Conservation (phyloP, 2,888 invertebrate species). For the Callosobruchus maculatus region DNA sequence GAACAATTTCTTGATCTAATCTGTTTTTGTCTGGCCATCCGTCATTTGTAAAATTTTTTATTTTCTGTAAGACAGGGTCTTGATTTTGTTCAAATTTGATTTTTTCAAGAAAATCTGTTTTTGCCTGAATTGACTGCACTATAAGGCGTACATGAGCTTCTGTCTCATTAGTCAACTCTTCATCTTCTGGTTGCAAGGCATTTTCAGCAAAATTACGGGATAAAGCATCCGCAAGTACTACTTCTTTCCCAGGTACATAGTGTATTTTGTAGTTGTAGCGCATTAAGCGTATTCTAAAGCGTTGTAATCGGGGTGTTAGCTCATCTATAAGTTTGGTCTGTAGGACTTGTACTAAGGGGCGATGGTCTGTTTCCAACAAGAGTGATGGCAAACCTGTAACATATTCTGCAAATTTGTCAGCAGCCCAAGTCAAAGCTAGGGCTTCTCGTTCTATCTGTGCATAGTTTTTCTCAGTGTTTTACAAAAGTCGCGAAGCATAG, state of each 20-base stretch:
- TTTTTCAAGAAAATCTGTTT: constrained; percentile 6
- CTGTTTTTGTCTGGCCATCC: constrained; percentile 2
- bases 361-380: constrained; percentile 11
- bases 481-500: constrained; percentile 10
- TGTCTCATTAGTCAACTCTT: too few relatives aligned
- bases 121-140: constrained; percentile 1
- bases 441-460: constrained; percentile 9
- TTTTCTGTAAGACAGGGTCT: constrained; percentile 1
- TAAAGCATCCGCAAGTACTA: too few relatives aligned
- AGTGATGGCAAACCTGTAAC: constrained; percentile 1
- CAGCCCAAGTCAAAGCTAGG: constrained; percentile 8
- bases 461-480: constrained; percentile 4
- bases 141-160: too few relatives aligned
- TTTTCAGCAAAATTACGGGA: too few relatives aligned
- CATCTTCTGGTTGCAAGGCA: too few relatives aligned
- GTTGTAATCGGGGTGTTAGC: constrained; percentile 11
- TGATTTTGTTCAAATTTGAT: constrained; percentile 8
- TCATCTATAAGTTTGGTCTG: constrained; percentile 14
- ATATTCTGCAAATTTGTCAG: constrained; percentile 8
- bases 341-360: constrained; percentile 11
- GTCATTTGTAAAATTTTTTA: not conserved
- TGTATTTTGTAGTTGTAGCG: too few relatives aligned
- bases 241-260: too few relatives aligned
- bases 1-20: constrained; percentile 1
- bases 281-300: too few relatives aligned